Evolutionary conservation across 2,888 invertebrate genomes (phyloP).

Genomic region (Pristionchus exspectatus): DNA sequence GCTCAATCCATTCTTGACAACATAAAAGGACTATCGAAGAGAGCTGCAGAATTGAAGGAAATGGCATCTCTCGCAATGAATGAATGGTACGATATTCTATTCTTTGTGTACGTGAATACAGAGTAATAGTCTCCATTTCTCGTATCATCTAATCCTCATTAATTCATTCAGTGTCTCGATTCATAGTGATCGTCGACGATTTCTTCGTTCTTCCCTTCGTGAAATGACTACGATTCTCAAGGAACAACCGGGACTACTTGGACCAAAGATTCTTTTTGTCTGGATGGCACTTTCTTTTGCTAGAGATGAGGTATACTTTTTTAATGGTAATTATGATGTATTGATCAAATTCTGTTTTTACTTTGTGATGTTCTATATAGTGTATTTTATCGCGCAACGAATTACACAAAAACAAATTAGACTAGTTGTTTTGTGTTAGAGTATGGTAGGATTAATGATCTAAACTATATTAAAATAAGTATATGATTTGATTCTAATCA

Average conservation of each 20-base stretch:
- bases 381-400: no score
- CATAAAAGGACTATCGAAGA: conserved; percentile 85
- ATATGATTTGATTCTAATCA: conserved; percentile 17
- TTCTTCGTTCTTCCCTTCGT: conserved; percentile 93
- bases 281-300: conserved; percentile 96
- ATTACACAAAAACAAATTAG: no score
- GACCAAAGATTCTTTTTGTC: conserved; percentile 93
- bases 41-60: conserved; percentile 97
- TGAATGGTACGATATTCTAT: conserved; percentile 83
- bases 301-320: conserved; percentile 89
- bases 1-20: conserved; percentile 94
- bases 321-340: no score
- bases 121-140: background rate
- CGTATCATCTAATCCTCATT: conserved; percentile 12
- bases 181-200: conserved; percentile 96
- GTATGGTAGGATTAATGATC: no score
- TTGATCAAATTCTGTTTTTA: no score
- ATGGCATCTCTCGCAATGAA: conserved; percentile 92
- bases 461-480: no score
- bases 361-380: no score
- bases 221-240: conserved; percentile 95
- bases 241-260: conserved; percentile 96
- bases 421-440: no score
- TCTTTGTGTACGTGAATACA: background rate
- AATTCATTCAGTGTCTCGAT: conserved; percentile 84